Base-by-base conservation (phyloP, 2,113 vertebrate species). In the Engraulis encrasicolus region DNA sequence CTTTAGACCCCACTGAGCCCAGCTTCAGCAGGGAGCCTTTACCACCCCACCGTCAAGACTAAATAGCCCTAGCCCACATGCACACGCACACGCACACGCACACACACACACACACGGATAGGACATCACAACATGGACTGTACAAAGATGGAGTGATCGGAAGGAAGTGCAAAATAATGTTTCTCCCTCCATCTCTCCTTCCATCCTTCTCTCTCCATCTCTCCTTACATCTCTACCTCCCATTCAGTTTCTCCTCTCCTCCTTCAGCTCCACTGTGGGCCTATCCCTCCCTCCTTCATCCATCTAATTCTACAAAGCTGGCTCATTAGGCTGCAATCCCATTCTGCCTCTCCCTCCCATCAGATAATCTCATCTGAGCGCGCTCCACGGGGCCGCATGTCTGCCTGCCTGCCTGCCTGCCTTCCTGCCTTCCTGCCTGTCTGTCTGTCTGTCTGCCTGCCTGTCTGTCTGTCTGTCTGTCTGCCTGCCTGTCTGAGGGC, bases 321-420 rank as follows among this genome's bases (percentile, higher is more conserved):
- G 40, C 40, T 45, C 40, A 45, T 45, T 45, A 45, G 3, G 40
- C 40, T 45, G 40, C 40, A 45, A 45, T 45, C 40, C 40, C 40
- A 45, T 45, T 45, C 40, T 45, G 40, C 40, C 40, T 49, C 45
- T 15, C 88, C 82, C 85, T 87, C 81, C 87, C 86, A 88, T 88
- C 84, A 88, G 88, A 91, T 91, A 84, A 90, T 89, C 88, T 77
- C 71, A 79, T 82, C 81, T 19, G 58, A 50, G 27, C 11, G 19
- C 36, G 49, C n/a, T n/a, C n/a, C n/a, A n/a, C n/a, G n/a, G n/a
- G n/a, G n/a, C n/a, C n/a, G n/a, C n/a, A n/a, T n/a, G n/a, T 49
- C 78, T 23, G 14, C 61, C 50, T 50, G 50, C 50, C 20, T 48
- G 50, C 82, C 2, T 31, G 17, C 15, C 31, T 14, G 66, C n/a